Evolutionary conservation across 2,113 vertebrate species (phyloP).

Genomic region (Sciurus niger): DNA sequence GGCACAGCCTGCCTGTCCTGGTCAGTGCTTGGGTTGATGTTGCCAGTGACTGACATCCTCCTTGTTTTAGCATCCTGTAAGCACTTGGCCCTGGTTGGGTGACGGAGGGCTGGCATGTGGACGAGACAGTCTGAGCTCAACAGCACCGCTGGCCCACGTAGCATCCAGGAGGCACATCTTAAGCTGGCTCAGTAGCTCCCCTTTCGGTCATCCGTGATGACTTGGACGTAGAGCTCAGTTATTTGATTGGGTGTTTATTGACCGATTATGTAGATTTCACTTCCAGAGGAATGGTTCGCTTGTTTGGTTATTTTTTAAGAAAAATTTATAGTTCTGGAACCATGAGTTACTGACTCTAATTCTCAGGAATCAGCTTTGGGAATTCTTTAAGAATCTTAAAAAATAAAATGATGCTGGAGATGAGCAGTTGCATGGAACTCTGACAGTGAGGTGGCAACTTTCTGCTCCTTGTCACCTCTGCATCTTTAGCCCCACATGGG

Average conservation of each 20-base stretch:
- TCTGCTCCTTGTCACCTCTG: not conserved
- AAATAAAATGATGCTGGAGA: not conserved
- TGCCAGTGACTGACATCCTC: accelerated
- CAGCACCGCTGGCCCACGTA: not conserved
- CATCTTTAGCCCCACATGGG: not conserved
- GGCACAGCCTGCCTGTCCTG: not conserved
- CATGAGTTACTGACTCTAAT: slow-evolving; percentile 37
- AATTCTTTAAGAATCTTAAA: slow-evolving; percentile 59
- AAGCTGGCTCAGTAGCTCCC: not conserved
- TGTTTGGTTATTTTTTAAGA: not conserved
- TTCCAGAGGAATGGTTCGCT: not conserved
- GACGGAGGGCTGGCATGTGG: not conserved
- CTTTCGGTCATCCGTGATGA: not conserved
- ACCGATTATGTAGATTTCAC: not conserved
- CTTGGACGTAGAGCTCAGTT: not conserved
- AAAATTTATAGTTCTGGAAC: not conserved
- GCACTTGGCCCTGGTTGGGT: not conserved
- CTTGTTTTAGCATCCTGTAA: not conserved
- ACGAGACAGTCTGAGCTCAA: not conserved
- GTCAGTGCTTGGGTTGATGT: not conserved
- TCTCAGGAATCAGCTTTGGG: slow-evolving; percentile 16
- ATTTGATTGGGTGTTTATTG: not conserved
- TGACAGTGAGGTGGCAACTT: not conserved
- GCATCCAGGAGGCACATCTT: not conserved
- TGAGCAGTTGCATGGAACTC: not conserved